Base-by-base conservation (phyloP, 2,888 invertebrate genomes). In the Furcula furcula region DNA sequence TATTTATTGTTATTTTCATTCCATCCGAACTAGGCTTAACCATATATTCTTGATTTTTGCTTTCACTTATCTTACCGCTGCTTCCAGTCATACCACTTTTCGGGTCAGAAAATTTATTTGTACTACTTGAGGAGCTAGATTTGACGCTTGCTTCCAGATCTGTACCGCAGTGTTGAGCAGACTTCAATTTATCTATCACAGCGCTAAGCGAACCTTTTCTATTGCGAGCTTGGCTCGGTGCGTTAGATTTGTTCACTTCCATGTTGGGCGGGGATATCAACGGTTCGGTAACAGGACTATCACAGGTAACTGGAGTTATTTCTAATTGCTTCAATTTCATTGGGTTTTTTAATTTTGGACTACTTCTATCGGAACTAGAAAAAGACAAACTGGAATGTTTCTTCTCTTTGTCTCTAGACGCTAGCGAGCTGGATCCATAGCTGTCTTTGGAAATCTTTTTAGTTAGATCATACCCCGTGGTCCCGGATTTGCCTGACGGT, bases 1-100 rank as follows among this genome's bases (percentile, higher is more conserved):
- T 97, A 65, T 97, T 97, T 14, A 97, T 96, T 2, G 96, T 97
- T 34, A 97, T 92, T 76, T 97, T 97, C 86, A 97, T 95, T 2
- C 96, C 96, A 56, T 96, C 96, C 9, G 93, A 93, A 66, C 96
- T 95, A 10, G 94, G 94, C 66, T 97, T 97, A 0, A 97, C 95
- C 93, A 95, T 95, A 62, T 97, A 97, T 63, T 96, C 96, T 15
- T 94, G 93, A 66, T 94, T 94, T 79, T 94, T 94, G 38, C 81
- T 90, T 46, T 88, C 82, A 40, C 61, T 76, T 15, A 76, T 40
- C 65, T 84, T 80, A 48, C 77, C 65, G 46, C 78, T 81, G 50
- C 79, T 75, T 36, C 79, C 83, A 48, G 69, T 70, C 30, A 68
- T 66, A 52, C n/a, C n/a, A n/a, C 75, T 82, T 74, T 88, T 82